Base-by-base conservation (phyloP, 1,140 invertebrate species). In the Drosophila sp. region DNA sequence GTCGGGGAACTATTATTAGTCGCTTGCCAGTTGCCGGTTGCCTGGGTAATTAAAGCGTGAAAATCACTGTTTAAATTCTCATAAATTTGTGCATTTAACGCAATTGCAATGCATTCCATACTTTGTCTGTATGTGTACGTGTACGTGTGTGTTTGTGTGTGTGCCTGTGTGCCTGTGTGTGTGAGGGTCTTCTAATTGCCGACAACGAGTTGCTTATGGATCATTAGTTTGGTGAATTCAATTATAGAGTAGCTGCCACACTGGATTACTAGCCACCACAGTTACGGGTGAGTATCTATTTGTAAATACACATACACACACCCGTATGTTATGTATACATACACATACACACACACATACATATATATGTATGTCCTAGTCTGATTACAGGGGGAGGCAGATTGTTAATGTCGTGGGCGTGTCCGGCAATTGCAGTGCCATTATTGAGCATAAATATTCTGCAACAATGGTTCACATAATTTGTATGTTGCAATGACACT, bases 51-150 rank as follows among this genome's bases (percentile, higher is more conserved):
- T 91, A 91, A 91, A 91, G 90, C 90, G 90, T 91, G 86, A 89
- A 91, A 91, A 91, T 91, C 82, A 84, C 86, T 90, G 77, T 91
- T 91, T 91, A 91, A 91, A 82, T 91, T 89, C 69, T 74, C 82
- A 90, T 91, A 87, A 91, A 91, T 91, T 87, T 71, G 77, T 84
- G 86, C 86, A 79, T 76, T 91, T 84, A 89, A 80, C 80, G 64
- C 69, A 86, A 80, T 73, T 69, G 57, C 77, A 67, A 66, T 80
- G 62, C 80, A 59, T 48, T 41, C 48, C 62, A 32, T 45, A 61
- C 64, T 56, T n/a, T 57, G 34, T n/a, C n/a, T n/a, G 27, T 48
- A 13, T 66, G 48, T 32, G 40, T 32, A 11, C 40, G 46, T 67
- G 18, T 27, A 14, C 58, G 43, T 64, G 14, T 40, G 14, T 7